phyloP scores from a whole-genome alignment of 2,113 vertebrate species.

The Malurus melanocephalus region DNA sequence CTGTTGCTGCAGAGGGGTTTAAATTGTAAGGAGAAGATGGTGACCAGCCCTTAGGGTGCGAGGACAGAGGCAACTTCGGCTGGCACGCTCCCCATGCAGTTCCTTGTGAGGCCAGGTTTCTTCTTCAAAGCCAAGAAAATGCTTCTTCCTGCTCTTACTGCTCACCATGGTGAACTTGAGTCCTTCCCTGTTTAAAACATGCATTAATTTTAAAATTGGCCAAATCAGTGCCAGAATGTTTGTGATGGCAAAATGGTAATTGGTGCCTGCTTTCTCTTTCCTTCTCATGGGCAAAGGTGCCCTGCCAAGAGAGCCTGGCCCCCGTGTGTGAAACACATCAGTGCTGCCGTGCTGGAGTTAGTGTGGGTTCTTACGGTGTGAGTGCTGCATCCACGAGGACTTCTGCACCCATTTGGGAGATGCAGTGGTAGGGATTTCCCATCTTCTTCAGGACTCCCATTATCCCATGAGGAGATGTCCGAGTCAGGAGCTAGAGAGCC shows the following conservation, averaged over 20 bases:
- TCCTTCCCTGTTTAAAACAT: not conserved
- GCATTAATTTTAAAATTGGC: not conserved
- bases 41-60: not conserved
- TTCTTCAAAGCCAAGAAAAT: not conserved
- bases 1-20: accelerated
- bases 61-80: not conserved
- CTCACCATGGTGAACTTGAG: not conserved
- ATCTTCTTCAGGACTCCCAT: not conserved
- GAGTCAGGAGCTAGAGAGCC: not conserved
- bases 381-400: not conserved
- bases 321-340: not conserved
- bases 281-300: accelerated
- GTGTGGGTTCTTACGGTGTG: not conserved
- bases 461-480: not conserved
- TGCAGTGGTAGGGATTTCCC: not conserved
- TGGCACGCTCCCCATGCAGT: accelerated
- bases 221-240: not conserved
- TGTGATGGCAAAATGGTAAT: not conserved
- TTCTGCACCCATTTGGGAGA: not conserved
- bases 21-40: not conserved
- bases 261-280: not conserved
- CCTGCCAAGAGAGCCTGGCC: not conserved
- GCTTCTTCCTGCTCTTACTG: not conserved
- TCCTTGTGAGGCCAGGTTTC: not conserved
- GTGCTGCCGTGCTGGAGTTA: accelerated